Conservation (phyloP, 2,797 vertebrate genomes). For the Gymnothorax javanicus region DNA sequence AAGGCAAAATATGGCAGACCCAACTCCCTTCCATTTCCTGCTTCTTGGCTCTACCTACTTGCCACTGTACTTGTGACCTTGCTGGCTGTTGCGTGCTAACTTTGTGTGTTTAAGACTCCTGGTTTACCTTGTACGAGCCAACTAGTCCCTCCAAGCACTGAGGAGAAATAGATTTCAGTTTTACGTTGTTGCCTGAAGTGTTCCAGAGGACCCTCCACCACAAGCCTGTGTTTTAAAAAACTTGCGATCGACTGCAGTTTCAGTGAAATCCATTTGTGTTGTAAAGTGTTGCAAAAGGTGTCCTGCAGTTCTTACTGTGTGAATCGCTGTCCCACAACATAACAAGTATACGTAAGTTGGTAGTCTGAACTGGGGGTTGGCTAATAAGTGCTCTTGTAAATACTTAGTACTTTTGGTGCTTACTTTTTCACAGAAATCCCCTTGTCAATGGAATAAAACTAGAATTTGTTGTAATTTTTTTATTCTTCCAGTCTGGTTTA, state of each 20-base stretch:
- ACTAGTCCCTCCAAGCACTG: background rate
- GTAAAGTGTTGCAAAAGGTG: background rate
- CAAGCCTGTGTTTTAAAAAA: background rate
- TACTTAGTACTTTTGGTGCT: conserved; percentile 28
- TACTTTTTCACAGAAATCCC: conserved; percentile 8
- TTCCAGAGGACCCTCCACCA: background rate
- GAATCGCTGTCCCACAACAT: background rate
- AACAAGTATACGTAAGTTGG: background rate
- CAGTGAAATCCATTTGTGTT: background rate
- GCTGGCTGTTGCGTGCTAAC: background rate
- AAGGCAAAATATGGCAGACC: background rate
- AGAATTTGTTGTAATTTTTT: background rate
- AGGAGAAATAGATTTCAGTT: background rate
- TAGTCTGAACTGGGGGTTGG: conserved; percentile 1
- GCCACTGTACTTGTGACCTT: conserved; percentile 5
- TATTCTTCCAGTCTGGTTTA: background rate
- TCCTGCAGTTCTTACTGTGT: background rate
- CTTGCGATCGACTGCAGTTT: background rate
- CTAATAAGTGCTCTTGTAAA: conserved; percentile 16
- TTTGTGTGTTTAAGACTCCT: conserved; percentile 17
- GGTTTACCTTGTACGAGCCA: background rate
- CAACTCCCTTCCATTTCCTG: background rate
- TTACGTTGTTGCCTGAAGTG: background rate
- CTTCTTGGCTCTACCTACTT: background rate
- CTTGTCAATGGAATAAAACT: conserved; percentile 5